Conservation (phyloP, 2,888 invertebrate species). For the Microctonus brassicae region DNA sequence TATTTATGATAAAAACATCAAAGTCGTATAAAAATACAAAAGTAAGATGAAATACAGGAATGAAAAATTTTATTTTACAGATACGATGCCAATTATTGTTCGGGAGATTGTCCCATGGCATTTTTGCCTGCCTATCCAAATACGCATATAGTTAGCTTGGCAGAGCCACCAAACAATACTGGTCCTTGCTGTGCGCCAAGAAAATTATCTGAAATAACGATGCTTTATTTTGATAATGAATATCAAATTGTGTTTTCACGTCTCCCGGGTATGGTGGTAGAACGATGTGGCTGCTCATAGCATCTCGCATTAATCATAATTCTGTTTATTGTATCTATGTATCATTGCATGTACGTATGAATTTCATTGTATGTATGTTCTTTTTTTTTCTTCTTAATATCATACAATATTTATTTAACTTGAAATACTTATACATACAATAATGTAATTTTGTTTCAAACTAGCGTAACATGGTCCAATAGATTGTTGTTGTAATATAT, state of each 20-base stretch:
- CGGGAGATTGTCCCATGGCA: slow-evolving; percentile 92
- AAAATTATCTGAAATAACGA: slow-evolving; percentile 87
- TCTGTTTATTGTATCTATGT: neutral
- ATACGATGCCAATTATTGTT: slow-evolving; percentile 96
- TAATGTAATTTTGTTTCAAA: neutral
- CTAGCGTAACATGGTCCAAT: neutral
- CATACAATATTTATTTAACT: neutral
- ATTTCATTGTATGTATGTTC: neutral
- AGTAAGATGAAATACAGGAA: neutral
- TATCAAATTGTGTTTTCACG: slow-evolving; percentile 89
- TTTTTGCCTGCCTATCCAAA: slow-evolving; percentile 90
- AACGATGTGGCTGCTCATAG: slow-evolving; percentile 92
- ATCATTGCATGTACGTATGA: neutral
- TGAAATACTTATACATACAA: neutral
- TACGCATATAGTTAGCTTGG: slow-evolving; percentile 88
- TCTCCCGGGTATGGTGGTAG: slow-evolving; percentile 94
- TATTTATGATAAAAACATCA: neutral
- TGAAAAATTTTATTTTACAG: slow-evolving; percentile 46
- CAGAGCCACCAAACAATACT: slow-evolving; percentile 80
- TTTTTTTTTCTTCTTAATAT: no score
- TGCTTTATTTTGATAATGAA: slow-evolving; percentile 93
- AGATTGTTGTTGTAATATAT: neutral
- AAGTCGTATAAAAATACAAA: no score
- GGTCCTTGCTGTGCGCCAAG: slow-evolving; percentile 95
- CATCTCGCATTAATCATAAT: slow-evolving; percentile 42